A percentile compares a stretch with the other conserved stretches of the same genome.
Conservation (phyloP, 2,797 vertebrate genomes). For the Coranthus polyacanthus region DNA sequence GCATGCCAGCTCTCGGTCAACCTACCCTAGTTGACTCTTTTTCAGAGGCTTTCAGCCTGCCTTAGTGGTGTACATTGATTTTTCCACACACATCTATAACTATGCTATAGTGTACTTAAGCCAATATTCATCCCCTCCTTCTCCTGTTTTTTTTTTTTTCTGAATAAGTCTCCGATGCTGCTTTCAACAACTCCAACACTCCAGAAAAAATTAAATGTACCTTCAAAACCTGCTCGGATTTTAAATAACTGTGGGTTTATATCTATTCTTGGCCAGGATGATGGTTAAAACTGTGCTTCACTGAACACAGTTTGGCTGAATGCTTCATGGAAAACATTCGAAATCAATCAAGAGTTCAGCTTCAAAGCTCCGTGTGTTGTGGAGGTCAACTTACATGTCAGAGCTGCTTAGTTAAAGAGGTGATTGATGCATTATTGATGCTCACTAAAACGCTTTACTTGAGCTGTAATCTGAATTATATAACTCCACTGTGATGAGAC, state of each 20-base stretch:
- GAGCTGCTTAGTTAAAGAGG: neutral
- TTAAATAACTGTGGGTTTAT: neutral
- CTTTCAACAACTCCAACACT: constrained; percentile 4
- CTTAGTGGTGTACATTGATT: constrained; percentile 26
- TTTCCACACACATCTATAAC: constrained; percentile 17
- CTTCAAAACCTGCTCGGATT: neutral
- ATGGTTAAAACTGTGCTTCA: neutral
- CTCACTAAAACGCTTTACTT: too few relatives aligned
- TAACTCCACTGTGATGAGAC: too few relatives aligned
- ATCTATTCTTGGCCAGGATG: neutral
- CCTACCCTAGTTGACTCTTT: constrained; percentile 24
- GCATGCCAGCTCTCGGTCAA: constrained; percentile 23
- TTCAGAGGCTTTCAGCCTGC: constrained; percentile 40
- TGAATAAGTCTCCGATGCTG: neutral
- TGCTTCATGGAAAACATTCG: constrained; percentile 28
- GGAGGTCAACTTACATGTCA: neutral
- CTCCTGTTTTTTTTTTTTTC: constrained; percentile 4
- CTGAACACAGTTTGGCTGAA: neutral
- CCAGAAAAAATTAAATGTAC: neutral
- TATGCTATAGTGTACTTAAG: neutral
- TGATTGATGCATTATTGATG: neutral
- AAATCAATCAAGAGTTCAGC: constrained; percentile 32
- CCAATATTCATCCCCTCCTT: neutral
- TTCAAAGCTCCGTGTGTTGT: neutral
- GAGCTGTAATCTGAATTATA: too few relatives aligned